Percentiles rank a stretch among this genome's conserved stretches.
Evolutionary conservation across 64 coral and sea anemone species (phyloP).

Genomic region (Dendronephthya gigantea): DNA sequence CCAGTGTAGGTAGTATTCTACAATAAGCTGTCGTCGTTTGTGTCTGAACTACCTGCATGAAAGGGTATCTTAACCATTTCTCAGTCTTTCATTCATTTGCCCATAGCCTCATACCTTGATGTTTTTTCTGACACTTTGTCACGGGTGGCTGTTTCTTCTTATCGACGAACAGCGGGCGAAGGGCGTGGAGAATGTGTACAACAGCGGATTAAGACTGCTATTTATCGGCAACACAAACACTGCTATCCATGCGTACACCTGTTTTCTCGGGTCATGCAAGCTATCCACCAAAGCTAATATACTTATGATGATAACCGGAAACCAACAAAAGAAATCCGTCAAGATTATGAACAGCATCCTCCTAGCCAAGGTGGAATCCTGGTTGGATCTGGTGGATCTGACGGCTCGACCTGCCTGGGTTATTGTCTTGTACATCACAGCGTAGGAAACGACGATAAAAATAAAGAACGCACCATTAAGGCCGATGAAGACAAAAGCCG

Average conservation of each 20-base stretch:
- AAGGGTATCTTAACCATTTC: no score
- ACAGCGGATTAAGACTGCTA: neutral
- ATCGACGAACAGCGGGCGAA: neutral
- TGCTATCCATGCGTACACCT: neutral
- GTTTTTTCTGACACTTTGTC: no score
- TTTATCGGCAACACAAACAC: constrained; percentile 1
- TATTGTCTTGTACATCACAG: neutral
- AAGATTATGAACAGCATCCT: constrained; percentile 8
- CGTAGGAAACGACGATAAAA: neutral
- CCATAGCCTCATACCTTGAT: no score
- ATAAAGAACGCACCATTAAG: neutral
- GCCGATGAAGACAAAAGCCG: neutral
- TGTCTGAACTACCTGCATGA: no score
- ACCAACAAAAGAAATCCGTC: neutral
- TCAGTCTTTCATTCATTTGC: no score
- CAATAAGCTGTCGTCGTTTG: no score
- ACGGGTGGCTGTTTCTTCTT: no score
- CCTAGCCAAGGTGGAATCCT: neutral
- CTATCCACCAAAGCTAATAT: neutral
- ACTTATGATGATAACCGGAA: neutral
- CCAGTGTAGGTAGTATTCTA: no score
- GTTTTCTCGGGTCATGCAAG: neutral
- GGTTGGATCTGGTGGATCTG: neutral
- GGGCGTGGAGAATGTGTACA: neutral
- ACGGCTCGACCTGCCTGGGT: neutral